These are phyloP conservation scores for Helicorthomorpha holstii DNA, from an alignment of 1,140 invertebrate species.

Conservation along the genomic window DNA sequence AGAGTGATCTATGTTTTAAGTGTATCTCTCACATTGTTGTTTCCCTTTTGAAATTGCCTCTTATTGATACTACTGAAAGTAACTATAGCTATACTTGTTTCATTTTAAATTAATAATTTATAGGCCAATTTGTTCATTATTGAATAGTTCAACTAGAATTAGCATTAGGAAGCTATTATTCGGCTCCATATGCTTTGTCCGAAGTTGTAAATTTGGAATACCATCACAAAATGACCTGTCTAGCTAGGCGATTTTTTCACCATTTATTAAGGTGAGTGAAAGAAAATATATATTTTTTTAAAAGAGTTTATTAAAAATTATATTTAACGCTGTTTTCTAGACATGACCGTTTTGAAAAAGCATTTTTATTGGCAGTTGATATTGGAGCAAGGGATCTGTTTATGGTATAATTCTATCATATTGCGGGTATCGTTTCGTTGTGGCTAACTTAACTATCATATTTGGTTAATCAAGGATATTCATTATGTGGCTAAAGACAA, in stretches of 20 bases:
- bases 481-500: conserved; percentile 54
- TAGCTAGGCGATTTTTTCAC: conserved; percentile 61
- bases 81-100: conserved; percentile 8
- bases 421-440: too few species aligned
- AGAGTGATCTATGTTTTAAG: conserved; percentile 44
- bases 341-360: conserved; percentile 62
- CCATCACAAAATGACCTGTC: conserved; percentile 47
- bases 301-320: not conserved
- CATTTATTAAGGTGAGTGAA: conserved; percentile 43
- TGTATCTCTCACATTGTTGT: conserved; percentile 51
- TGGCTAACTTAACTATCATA: not conserved
- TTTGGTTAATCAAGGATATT: conserved; percentile 45
- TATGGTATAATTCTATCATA: conserved; percentile 18
- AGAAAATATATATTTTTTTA: not conserved
- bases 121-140: not conserved
- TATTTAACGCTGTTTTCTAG: conserved; percentile 26
- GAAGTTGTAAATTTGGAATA: conserved; percentile 50
- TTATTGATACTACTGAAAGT: conserved; percentile 42
- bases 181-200: conserved; percentile 39
- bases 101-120: not conserved
- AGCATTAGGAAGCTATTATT: conserved; percentile 51
- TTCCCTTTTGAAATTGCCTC: conserved; percentile 42
- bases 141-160: conserved; percentile 41
- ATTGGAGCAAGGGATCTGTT: conserved; percentile 32
- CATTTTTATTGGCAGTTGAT: conserved; percentile 67